Evolutionary conservation across 2,113 vertebrate genomes (phyloP).

Genomic region (Semnornis frantzii): DNA sequence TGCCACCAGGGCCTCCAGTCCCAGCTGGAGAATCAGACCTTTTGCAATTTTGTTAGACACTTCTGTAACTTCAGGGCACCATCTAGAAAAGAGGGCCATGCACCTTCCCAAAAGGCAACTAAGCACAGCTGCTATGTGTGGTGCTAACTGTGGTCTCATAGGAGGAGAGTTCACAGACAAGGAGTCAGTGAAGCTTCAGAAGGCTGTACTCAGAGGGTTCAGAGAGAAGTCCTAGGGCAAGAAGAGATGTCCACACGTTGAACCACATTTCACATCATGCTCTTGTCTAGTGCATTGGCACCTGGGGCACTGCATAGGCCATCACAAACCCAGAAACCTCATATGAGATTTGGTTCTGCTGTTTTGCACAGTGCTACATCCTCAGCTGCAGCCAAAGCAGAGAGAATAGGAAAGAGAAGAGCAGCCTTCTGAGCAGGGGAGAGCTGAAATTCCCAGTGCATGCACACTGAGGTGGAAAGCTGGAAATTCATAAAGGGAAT

Average conservation of each 20-base stretch:
- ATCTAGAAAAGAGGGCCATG: neutral
- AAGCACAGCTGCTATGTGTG: neutral
- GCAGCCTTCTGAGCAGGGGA: neutral
- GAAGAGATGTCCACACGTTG: neutral
- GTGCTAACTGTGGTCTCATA: neutral
- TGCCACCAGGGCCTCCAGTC: neutral
- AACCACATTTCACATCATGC: neutral
- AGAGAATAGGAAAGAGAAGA: neutral
- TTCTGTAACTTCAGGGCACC: neutral
- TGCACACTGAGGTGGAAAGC: neutral
- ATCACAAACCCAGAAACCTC: neutral
- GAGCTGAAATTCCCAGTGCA: neutral
- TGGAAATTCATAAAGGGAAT: neutral
- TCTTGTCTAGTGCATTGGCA: accelerated
- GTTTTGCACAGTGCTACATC: neutral
- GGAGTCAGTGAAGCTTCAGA: neutral
- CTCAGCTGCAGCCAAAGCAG: neutral
- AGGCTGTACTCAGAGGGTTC: neutral
- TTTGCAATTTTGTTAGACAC: neutral
- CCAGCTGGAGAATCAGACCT: neutral
- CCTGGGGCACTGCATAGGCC: neutral
- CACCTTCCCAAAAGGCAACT: neutral
- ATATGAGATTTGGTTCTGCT: neutral
- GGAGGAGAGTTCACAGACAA: neutral
- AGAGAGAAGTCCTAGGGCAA: neutral